Base-by-base conservation (phyloP, 1,140 invertebrate species). In the Drosophila simulans region DNA sequence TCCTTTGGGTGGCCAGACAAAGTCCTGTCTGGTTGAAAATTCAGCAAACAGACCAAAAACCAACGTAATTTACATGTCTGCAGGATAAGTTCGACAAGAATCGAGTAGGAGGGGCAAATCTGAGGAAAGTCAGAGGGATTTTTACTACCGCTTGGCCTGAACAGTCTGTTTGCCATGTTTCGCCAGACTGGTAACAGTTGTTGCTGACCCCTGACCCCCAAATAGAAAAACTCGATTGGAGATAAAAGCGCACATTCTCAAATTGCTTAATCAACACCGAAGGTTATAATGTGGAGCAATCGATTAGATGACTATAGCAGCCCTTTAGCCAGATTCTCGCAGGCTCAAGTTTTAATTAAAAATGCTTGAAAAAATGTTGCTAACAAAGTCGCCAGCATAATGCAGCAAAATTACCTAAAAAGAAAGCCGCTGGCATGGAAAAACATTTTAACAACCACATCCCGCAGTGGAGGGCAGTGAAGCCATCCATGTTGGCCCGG, bases 11-110 rank as follows among this genome's bases (percentile, higher is more conserved):
- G 17, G 17, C 11, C 27, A 15, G 31, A 37, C 49, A 37, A 12
- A 39, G 59, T 66, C 76, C 11, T 31, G 31, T 31, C 31, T 31
- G 31, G 31, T 31, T 31, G 31, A 31, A 59, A 80, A 84, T 68
- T 84, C 71, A 25, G 45, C 70, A 80, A 77, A 84, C 76, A 71
- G 76, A 74, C 60, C 81, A 76, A 83, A 83, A 83, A 84, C 80
- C 80, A 72, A 84, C 76, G 84, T 85, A 85, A 84, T 84, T 84
- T 85, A 84, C 80, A 84, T 84, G 80, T 85, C 80, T 84, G 80
- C 80, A 75, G 76, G 49, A 76, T 80, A 84, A 75, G 71, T 85
- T 85, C 80, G 71, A 68, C 60, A 70, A 17, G 35, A 70, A 60
- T 22, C 15, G 22, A 45, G 39, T 10, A 15, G 17, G 12, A 13